Evolutionary conservation across 2,113 vertebrate species (phyloP).

Genomic region (Marcusenius ussheri): DNA sequence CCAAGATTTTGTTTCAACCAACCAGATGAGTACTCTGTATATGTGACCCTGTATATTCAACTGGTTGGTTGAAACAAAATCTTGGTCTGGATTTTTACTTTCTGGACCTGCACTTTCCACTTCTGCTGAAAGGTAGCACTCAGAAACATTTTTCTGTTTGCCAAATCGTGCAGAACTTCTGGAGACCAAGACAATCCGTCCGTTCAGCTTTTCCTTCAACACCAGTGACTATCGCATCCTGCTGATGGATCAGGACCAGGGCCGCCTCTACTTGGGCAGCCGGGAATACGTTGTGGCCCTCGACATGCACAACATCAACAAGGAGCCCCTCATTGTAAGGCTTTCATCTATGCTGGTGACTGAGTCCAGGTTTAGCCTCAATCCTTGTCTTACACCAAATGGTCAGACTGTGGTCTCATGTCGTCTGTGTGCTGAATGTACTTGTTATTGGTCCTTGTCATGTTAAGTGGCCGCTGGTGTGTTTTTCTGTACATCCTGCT

Average conservation of each 20-base stretch:
- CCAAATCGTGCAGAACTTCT: conserved; percentile 43
- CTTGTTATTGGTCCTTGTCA: neutral
- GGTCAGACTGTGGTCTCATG: neutral
- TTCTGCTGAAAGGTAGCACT: neutral
- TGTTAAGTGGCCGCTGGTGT: neutral
- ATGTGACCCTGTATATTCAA: too few relatives aligned
- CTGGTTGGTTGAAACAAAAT: too few relatives aligned
- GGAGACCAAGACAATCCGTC: conserved; percentile 46
- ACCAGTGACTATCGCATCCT: conserved; percentile 46
- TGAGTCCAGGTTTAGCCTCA: neutral
- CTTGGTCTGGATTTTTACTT: too few relatives aligned
- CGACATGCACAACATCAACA: conserved; percentile 46
- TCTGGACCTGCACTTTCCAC: too few relatives aligned
- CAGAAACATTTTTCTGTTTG: neutral
- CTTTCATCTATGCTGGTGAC: neutral
- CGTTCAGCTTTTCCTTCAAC: conserved; percentile 46
- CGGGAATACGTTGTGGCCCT: conserved; percentile 43
- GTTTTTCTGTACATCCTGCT: neutral
- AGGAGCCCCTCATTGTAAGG: conserved; percentile 46
- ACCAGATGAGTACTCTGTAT: too few relatives aligned
- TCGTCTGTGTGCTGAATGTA: neutral
- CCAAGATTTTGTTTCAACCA: too few relatives aligned
- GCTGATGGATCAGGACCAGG: conserved; percentile 48
- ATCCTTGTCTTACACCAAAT: neutral
- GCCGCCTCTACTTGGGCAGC: conserved; percentile 42